Evolutionary conservation across 2,113 vertebrate genomes (phyloP).

Genomic region (Emydura subglobosa): DNA sequence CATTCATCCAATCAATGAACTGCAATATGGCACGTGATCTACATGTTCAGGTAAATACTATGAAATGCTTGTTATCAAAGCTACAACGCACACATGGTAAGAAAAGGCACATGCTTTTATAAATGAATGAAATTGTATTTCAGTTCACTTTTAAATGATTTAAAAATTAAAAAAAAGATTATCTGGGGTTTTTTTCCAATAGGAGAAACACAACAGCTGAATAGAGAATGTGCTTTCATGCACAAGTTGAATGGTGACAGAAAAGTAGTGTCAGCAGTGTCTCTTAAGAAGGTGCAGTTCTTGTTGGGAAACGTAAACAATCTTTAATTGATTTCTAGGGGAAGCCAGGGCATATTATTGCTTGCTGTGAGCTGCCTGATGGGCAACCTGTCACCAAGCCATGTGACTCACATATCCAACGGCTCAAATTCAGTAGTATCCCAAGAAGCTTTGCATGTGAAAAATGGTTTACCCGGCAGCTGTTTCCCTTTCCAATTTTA

Average conservation of each 20-base stretch:
- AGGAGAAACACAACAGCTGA: background rate
- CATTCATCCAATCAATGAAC: background rate
- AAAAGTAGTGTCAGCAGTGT: background rate
- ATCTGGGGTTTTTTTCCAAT: background rate
- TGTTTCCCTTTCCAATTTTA: constrained; percentile 62
- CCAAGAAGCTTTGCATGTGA: constrained; percentile 22
- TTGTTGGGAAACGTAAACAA: constrained; percentile 26
- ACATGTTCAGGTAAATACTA: background rate
- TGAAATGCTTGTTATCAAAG: background rate
- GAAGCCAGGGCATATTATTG: background rate
- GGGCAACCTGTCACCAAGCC: constrained; percentile 57
- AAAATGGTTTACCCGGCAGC: constrained; percentile 10
- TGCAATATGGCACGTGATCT: background rate
- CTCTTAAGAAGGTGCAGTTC: constrained; percentile 4
- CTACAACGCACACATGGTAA: background rate
- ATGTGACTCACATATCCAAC: constrained; percentile 29
- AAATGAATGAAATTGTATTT: background rate
- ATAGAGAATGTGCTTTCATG: background rate
- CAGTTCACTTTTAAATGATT: background rate
- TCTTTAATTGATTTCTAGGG: constrained; percentile 39
- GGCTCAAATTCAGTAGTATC: constrained; percentile 22
- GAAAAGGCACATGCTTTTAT: background rate
- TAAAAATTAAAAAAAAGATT: background rate
- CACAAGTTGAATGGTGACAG: background rate
- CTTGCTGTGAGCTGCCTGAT: constrained; percentile 21